Evolutionary conservation across 2,797 vertebrate genomes (phyloP).

Genomic region (Gymnocypris eckloni): DNA sequence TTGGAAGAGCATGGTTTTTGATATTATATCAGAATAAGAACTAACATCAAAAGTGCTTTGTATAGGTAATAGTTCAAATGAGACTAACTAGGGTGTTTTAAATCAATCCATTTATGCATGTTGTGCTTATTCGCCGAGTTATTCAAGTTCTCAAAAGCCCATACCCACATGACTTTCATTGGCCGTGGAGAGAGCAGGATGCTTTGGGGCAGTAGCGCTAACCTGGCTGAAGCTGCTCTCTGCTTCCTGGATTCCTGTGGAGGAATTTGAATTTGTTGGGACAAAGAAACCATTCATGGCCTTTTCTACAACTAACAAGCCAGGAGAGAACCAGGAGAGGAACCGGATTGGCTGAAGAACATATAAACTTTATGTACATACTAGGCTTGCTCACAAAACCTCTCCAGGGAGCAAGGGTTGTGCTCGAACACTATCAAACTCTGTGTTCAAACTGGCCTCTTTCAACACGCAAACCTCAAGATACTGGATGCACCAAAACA

Average conservation of each 20-base stretch:
- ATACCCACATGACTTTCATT: background rate
- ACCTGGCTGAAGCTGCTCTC: conserved; percentile 27
- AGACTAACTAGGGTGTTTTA: background rate
- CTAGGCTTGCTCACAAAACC: conserved; percentile 3
- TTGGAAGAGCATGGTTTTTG: too few species aligned
- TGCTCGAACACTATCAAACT: conserved; percentile 5
- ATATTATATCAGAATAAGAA: background rate
- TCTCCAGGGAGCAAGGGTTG: background rate
- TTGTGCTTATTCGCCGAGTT: background rate
- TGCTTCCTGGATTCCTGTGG: conserved; percentile 55
- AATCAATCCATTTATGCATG: background rate
- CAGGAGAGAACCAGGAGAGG: conserved; percentile 33
- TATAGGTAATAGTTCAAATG: background rate
- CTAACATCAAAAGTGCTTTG: background rate
- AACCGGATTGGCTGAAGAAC: conserved; percentile 42
- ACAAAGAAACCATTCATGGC: conserved; percentile 63
- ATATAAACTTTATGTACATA: conserved; percentile 29
- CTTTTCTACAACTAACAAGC: conserved; percentile 38
- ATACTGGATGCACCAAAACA: background rate
- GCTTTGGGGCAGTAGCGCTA: background rate
- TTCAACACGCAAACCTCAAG: background rate
- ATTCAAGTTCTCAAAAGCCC: background rate
- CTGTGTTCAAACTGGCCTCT: background rate
- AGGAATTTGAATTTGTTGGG: conserved; percentile 39
- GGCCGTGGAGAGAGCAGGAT: background rate